Conservation (phyloP, 2,113 vertebrate genomes). For the Scomber colias region DNA sequence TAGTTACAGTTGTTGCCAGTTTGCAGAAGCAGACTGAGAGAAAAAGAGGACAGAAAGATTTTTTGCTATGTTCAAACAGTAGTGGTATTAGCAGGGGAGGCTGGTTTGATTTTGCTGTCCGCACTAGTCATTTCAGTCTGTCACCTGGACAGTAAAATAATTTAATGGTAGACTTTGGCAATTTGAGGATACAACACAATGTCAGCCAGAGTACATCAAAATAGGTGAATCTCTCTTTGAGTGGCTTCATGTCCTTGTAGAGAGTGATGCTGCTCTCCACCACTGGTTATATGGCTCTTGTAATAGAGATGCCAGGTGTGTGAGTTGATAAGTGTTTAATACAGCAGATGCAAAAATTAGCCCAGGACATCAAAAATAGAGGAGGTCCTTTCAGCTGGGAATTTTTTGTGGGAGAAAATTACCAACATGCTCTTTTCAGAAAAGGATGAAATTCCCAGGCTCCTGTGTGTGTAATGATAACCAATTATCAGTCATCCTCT, state of each 20-base stretch:
- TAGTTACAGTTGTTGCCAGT: constrained; percentile 30
- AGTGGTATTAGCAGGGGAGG: not conserved
- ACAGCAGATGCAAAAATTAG: not conserved
- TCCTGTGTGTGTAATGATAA: constrained; percentile 7
- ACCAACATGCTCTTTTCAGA: not conserved
- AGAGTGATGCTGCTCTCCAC: not conserved
- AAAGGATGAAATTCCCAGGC: not conserved
- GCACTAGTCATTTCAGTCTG: not conserved
- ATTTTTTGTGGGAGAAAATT: not conserved
- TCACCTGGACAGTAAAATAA: constrained; percentile 1
- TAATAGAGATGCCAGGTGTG: not conserved
- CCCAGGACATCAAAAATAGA: not conserved
- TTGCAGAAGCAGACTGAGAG: constrained; percentile 14
- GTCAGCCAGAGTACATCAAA: not conserved
- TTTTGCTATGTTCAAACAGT: not conserved
- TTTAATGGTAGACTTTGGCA: not conserved
- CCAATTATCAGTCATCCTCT: constrained; percentile 14
- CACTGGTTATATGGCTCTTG: too few relatives aligned
- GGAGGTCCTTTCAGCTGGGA: not conserved
- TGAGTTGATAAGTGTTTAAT: not conserved
- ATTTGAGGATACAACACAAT: not conserved
- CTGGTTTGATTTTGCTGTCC: not conserved
- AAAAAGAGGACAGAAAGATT: not conserved
- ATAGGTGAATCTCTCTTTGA: not conserved
- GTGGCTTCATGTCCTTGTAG: not conserved